phyloP scores from a whole-genome alignment of 2,113 vertebrate genomes.

The Cyanistes caeruleus region DNA sequence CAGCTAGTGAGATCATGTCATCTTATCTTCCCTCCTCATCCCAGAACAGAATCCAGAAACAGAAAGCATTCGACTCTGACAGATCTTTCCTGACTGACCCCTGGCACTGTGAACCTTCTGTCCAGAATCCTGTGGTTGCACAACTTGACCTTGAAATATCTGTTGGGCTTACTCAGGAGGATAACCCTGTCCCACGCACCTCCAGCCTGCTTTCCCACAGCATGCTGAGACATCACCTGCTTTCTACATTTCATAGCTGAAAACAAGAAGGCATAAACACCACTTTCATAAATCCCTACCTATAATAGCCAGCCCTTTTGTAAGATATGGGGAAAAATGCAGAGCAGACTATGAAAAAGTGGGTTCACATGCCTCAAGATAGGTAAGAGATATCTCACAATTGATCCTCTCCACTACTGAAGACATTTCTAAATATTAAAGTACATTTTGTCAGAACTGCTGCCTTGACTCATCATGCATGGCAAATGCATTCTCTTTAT shows the following conservation, averaged over 20 bases:
- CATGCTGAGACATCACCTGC: not conserved
- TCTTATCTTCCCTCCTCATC: not conserved
- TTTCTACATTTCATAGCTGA: not conserved
- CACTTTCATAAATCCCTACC: not conserved
- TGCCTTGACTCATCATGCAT: not conserved
- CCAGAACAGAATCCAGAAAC: not conserved
- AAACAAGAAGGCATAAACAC: not conserved
- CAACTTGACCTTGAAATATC: not conserved
- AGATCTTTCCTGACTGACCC: not conserved
- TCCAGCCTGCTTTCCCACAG: not conserved
- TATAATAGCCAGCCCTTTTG: not conserved
- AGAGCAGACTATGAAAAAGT: not conserved
- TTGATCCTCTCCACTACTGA: not conserved
- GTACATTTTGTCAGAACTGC: not conserved
- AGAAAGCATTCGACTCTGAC: not conserved
- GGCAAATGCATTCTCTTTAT: not conserved
- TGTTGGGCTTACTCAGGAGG: not conserved
- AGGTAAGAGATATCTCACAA: not conserved
- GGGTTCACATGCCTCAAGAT: not conserved
- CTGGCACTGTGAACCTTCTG: not conserved
- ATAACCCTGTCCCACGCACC: fast-evolving
- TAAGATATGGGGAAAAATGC: not conserved
- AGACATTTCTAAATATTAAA: not conserved
- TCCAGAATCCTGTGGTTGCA: not conserved
- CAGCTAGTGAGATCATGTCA: not conserved